A percentile compares a stretch with the other conserved stretches of the same genome.
phyloP scores from a whole-genome alignment of 2,113 vertebrate species.

The Thomomys bottae region DNA sequence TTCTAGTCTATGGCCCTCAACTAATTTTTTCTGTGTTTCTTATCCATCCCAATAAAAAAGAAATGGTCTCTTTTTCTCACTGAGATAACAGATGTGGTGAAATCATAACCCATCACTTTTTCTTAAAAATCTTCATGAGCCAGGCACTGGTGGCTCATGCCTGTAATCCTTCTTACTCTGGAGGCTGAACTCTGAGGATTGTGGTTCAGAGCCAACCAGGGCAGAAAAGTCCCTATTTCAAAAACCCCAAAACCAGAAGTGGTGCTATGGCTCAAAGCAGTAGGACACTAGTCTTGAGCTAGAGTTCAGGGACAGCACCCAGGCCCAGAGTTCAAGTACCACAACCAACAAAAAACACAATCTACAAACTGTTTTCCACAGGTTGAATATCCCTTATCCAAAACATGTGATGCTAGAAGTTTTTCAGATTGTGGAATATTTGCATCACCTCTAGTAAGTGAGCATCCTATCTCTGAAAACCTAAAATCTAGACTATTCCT shows the following conservation, averaged over 20 bases:
- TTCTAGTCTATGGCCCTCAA: conserved; percentile 26
- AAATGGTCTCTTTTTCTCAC: background rate
- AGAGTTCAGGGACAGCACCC: no score
- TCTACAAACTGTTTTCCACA: background rate
- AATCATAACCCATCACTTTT: conserved; percentile 1
- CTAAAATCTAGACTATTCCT: background rate
- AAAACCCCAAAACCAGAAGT: no score
- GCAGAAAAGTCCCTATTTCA: no score
- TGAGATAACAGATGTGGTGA: background rate
- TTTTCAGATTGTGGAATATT: background rate
- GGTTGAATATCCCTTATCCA: background rate
- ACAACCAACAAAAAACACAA: no score
- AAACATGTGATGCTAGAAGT: background rate
- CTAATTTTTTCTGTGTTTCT: background rate
- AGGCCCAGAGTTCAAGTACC: no score
- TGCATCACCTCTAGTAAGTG: background rate
- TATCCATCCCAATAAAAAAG: background rate
- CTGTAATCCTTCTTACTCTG: no score
- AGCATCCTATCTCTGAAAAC: background rate
- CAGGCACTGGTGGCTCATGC: no score
- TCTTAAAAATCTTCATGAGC: background rate
- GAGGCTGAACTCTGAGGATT: no score
- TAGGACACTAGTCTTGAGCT: no score
- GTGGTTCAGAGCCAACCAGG: no score
- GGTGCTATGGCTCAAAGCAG: no score